phyloP scores from a whole-genome alignment of 2,888 invertebrate genomes.

The Drosophila atripex region DNA sequence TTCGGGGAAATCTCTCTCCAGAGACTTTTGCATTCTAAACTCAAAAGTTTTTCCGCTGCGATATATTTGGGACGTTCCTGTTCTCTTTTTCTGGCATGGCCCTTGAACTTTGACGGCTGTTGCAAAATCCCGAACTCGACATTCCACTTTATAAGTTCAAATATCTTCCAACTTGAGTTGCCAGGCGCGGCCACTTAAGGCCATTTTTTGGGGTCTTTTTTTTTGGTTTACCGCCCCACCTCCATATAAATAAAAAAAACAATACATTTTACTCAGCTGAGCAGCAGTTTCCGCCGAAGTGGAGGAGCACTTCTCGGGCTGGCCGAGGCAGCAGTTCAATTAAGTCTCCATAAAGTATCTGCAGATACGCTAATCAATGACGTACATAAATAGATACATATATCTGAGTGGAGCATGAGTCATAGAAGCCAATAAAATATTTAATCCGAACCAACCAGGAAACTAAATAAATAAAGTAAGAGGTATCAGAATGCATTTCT shows the following conservation, averaged over 20 bases:
- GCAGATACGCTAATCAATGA: slow-evolving; percentile 76
- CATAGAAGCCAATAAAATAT: slow-evolving; percentile 4
- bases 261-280: slow-evolving; percentile 73
- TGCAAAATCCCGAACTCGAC: slow-evolving; percentile 67
- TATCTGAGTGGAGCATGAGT: slow-evolving; percentile 33
- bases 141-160: slow-evolving; percentile 59
- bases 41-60: slow-evolving; percentile 31
- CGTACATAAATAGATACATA: slow-evolving; percentile 42
- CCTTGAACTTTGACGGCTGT: slow-evolving; percentile 66
- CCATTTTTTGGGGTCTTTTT: slow-evolving; percentile 47
- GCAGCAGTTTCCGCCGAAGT: slow-evolving; percentile 53
- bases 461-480: background rate
- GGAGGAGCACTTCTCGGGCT: slow-evolving; percentile 32
- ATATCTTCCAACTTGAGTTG: slow-evolving; percentile 56
- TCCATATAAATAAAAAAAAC: slow-evolving; percentile 56
- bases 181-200: slow-evolving; percentile 67
- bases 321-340: slow-evolving; percentile 66
- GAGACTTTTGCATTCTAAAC: slow-evolving; percentile 37
- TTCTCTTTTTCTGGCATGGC: slow-evolving; percentile 9
- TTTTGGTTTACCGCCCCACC: slow-evolving; percentile 58
- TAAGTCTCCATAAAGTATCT: slow-evolving; percentile 76
- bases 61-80: slow-evolving; percentile 12
- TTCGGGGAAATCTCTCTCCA: slow-evolving; percentile 19
- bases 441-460: too few relatives aligned
- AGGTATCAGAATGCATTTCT: too few relatives aligned